Evolutionary conservation across 2,113 vertebrate genomes (phyloP), one percentile per base, ranked within the genome.

Genomic region (Urocitellus parryii): DNA sequence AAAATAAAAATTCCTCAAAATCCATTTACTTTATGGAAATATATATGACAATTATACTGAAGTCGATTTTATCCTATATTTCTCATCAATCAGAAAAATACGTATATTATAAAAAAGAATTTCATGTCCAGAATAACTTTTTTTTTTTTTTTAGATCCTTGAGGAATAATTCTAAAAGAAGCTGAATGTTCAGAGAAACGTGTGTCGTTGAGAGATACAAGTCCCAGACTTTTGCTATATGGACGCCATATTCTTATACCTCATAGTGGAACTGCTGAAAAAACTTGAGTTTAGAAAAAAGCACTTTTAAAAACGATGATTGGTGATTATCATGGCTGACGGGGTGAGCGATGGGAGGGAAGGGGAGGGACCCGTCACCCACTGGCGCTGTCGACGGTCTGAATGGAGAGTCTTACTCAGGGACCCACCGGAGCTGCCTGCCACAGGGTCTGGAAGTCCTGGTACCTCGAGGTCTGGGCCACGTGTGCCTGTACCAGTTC

Each of bases 341-440:
- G 96, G 97, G 93, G 95, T 97, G 97, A 97, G 90, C 81, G 97
- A 98, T 74, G 79, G 86, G 97, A 93, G 86, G 91, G 95, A 98
- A 97, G 95, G 79, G 95, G 67, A 97, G 13, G 91, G 92, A 80
- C 96, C 76, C 97, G 48, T 51, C 48, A 51, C 48, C 17, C 56
- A 98, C 87, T 98, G 98, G 97, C 95, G 97, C 76, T 96, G 45
- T 74, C 45, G 56, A 90, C 93, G 82, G 94, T 95, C 1, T 88
- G 68, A 92, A 93, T 77, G 86, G 29, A 20, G 82, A 95, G 80
- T 89, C 48, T 96, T 96, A 90, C 95, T 97, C 97, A 98, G 12
- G 97, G 94, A 8, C n/a, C n/a, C n/a, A n/a, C 22, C 6, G 7
- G 56, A 22, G 56, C 56, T 20, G 56, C 56, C 56, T 83, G 51